Evolutionary conservation across 2,797 vertebrate species (phyloP).

Genomic region (Yasuhikotakia modesta): DNA sequence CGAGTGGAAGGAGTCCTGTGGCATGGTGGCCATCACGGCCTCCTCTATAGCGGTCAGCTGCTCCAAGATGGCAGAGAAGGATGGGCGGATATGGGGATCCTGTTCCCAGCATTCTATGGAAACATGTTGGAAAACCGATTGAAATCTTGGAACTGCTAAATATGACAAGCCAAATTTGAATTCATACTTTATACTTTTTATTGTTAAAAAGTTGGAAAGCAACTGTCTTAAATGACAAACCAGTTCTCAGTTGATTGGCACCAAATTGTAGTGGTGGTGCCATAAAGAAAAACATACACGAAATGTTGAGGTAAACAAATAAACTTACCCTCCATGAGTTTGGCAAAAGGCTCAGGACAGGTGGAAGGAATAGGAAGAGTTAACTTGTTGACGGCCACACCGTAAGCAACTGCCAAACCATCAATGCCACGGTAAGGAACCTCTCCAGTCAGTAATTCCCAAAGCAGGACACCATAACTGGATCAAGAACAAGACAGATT

Average conservation of each 20-base stretch:
- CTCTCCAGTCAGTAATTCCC: constrained; percentile 94
- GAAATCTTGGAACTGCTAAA: neutral
- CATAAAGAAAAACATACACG: neutral
- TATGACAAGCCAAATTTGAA: no score
- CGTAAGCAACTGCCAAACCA: constrained; percentile 91
- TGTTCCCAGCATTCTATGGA: constrained; percentile 93
- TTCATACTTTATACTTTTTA: no score
- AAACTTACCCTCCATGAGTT: constrained; percentile 91
- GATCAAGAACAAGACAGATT: constrained; percentile 32
- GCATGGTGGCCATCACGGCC: constrained; percentile 93
- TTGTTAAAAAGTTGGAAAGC: neutral
- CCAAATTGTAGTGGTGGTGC: no score
- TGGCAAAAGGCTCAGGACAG: constrained; percentile 92
- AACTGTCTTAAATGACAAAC: neutral
- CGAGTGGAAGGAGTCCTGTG: constrained; percentile 95
- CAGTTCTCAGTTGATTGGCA: no score
- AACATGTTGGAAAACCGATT: constrained; percentile 24
- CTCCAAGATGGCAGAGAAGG: constrained; percentile 93
- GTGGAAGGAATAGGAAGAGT: constrained; percentile 94
- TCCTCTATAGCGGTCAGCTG: constrained; percentile 92
- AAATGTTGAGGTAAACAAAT: neutral
- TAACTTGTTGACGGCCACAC: constrained; percentile 93
- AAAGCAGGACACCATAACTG: constrained; percentile 93
- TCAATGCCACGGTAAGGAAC: constrained; percentile 96
- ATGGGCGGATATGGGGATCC: constrained; percentile 93